phyloP scores from a whole-genome alignment of 2,797 vertebrate genomes.

The Kryptopterus vitreolus region DNA sequence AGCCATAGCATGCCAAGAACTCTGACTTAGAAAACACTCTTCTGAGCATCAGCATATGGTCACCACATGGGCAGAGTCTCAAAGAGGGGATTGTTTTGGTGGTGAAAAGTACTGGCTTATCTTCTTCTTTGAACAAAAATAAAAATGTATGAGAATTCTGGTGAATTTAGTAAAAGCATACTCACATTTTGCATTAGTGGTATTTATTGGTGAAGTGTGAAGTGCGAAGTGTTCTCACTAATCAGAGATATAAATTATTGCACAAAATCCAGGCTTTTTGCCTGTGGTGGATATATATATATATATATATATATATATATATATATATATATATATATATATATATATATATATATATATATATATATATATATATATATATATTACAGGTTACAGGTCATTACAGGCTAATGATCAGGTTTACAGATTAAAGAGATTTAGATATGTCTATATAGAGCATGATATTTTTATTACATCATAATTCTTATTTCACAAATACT shows the following conservation, averaged over 20 bases:
- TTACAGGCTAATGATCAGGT: not conserved
- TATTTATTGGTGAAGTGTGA: not conserved
- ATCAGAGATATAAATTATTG: not conserved
- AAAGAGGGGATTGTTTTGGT: conserved; percentile 1
- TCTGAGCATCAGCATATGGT: conserved; percentile 24
- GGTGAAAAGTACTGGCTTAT: conserved; percentile 3
- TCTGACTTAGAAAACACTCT: conserved; percentile 18
- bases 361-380: too few species aligned
- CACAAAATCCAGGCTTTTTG: not conserved
- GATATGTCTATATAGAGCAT: not conserved
- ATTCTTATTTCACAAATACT: not conserved
- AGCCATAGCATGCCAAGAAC: conserved; percentile 5
- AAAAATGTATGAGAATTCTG: not conserved
- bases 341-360: too few species aligned
- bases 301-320: too few species aligned
- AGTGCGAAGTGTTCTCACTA: not conserved
- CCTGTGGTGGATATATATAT: too few species aligned
- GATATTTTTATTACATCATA: not conserved
- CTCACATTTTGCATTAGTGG: not conserved
- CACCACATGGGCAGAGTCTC: conserved; percentile 15
- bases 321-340: too few species aligned
- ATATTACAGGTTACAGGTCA: not conserved
- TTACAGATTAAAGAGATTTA: conserved; percentile 3
- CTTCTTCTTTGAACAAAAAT: not conserved
- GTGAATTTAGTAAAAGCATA: not conserved